Evolutionary conservation across 1,140 invertebrate genomes (phyloP).

Genomic region (Cyclargus thomasi): DNA sequence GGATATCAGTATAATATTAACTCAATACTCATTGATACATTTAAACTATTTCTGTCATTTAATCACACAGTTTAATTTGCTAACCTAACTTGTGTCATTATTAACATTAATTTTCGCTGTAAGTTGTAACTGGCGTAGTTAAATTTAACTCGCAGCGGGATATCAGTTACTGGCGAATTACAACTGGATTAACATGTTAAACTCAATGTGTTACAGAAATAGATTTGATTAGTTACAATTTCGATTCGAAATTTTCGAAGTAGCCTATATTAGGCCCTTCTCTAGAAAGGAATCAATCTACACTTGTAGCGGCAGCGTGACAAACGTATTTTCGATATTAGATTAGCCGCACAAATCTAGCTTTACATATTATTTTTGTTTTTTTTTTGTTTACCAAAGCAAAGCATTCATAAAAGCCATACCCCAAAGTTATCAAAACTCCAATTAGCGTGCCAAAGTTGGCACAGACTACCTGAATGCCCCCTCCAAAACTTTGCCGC

Average conservation of each 20-base stretch:
- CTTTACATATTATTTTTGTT: background rate
- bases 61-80: background rate
- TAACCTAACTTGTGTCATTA: background rate
- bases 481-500: background rate
- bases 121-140: conserved; percentile 4
- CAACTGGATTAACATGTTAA: conserved; percentile 10
- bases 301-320: too few relatives aligned
- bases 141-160: conserved; percentile 6
- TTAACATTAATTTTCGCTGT: background rate
- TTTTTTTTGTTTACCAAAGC: background rate
- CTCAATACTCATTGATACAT: too few relatives aligned
- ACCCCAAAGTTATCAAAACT: background rate
- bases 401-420: background rate
- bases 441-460: background rate
- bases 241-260: too few relatives aligned
- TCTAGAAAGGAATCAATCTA: too few relatives aligned
- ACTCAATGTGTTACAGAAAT: background rate
- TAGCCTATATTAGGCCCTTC: too few relatives aligned
- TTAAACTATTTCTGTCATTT: too few relatives aligned
- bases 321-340: too few relatives aligned
- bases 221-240: too few relatives aligned
- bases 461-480: background rate
- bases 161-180: background rate
- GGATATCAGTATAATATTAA: too few relatives aligned
- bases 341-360: background rate